Conservation (phyloP, 2,797 vertebrate genomes). For the Microhierax caerulescens region DNA sequence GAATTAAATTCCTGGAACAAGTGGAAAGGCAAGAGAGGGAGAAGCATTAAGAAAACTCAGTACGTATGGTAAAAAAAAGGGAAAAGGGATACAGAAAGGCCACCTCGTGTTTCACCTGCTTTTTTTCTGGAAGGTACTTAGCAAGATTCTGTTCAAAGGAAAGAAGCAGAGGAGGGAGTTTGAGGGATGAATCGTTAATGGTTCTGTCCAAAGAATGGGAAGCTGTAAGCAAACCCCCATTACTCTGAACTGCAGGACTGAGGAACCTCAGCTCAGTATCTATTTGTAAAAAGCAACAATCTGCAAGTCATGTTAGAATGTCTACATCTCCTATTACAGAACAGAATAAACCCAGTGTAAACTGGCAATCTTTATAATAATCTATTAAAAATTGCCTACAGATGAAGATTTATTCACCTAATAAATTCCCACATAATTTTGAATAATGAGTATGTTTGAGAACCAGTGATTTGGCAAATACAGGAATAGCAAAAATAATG, state of each 20-base stretch:
- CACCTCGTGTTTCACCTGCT: not conserved
- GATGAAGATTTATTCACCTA: not conserved
- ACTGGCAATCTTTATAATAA: not conserved
- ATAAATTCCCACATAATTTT: not conserved
- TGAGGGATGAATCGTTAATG: not conserved
- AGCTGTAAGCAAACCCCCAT: not conserved
- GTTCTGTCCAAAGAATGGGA: not conserved
- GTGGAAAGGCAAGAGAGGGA: not conserved
- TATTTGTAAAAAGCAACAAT: not conserved
- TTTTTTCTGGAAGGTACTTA: not conserved
- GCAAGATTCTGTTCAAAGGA: not conserved
- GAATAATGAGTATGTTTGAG: not conserved
- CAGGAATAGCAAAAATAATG: not conserved
- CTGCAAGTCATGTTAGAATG: not conserved
- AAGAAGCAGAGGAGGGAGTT: not conserved
- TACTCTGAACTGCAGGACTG: not conserved
- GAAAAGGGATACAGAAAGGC: not conserved
- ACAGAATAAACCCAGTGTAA: not conserved
- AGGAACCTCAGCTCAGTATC: not conserved
- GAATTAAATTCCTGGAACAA: not conserved
- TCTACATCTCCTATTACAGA: not conserved
- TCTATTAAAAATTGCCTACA: not conserved
- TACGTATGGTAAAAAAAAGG: fast-evolving
- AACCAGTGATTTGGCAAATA: not conserved
- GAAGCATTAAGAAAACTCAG: not conserved